Base-by-base conservation (phyloP, 2,113 vertebrate species). In the Sinocyclocheilus anophthalmus region DNA sequence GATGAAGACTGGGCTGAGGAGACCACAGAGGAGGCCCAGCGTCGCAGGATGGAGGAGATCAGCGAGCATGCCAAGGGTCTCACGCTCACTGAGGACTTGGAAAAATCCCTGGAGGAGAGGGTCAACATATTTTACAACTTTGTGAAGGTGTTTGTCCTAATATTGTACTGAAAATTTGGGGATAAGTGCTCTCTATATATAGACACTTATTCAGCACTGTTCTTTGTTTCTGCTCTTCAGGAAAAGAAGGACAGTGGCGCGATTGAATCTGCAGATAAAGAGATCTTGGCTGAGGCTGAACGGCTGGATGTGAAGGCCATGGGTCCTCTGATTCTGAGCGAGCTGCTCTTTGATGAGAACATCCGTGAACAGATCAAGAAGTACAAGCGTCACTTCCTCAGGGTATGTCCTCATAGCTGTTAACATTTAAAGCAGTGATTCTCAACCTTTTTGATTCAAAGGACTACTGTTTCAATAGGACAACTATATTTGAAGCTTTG, bases 281-380 rank as follows among this genome's bases (percentile, higher is more conserved):
- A 99, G 76, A 97, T 99, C 92, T 92, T 99, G 90, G 97, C 97
- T 61, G 98, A 99, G 95, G 98, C 97, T 42, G 98, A 99, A 95
- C 96, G 97, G 85, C 95, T 99, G 92, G 98, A 99, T 85, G 98
- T 99, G 42, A 99, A 96, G 92, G 96, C 97, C 78, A 98, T 99
- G 97, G 98, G 97, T 65, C 97, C 98, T 0, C 95, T 99, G 77
- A 98, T 99, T 90, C 94, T 99, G 88, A 99, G 97, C 42, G 97
- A 99, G 94, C 97, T 99, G 91, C 42, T 45, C 9, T 45, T 45
- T 45, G 42, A 45, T 45, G 42, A 45, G 87, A 99, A 97, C 92
- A 99, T 99, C 81, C 96, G 98, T 22, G 98, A 99, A 63, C 98
- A 99, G 92, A 97, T 99, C 88, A 95, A 97, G 94, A 99, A 98